Evolutionary conservation across 2,797 vertebrate species (phyloP).

Genomic region (Urophycis tenuis): DNA sequence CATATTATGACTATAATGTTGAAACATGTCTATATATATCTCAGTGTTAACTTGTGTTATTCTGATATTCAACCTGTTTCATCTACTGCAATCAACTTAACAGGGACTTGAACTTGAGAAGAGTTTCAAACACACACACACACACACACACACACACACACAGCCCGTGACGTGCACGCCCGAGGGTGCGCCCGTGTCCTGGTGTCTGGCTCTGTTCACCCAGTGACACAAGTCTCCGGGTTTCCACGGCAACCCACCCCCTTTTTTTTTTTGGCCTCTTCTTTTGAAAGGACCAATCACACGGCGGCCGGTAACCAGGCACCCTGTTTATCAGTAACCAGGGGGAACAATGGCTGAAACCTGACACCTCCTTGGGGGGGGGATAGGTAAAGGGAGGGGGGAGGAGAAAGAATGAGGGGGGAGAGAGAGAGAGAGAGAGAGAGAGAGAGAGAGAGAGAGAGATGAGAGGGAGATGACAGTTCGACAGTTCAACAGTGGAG

Average conservation of each 20-base stretch:
- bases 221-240: constrained; percentile 71
- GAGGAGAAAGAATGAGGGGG: constrained; percentile 4
- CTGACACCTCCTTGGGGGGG: constrained; percentile 62
- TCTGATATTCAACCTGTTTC: neutral
- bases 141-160: neutral
- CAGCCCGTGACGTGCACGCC: neutral
- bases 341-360: constrained; percentile 78
- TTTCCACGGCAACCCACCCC: constrained; percentile 69
- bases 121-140: neutral
- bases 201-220: constrained; percentile 66
- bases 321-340: constrained; percentile 92
- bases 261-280: constrained; percentile 32
- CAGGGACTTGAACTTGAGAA: constrained; percentile 1
- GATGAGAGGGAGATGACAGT: constrained; percentile 6
- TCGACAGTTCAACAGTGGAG: constrained; percentile 19
- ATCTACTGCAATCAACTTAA: neutral
- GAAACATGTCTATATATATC: neutral
- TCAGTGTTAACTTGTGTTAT: neutral
- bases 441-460: neutral
- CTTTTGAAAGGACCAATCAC: constrained; percentile 67
- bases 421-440: neutral
- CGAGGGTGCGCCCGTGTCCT: neutral
- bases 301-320: constrained; percentile 69
- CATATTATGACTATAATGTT: neutral
- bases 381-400: constrained; percentile 33